Percentiles rank a stretch among this genome's conserved stretches.
phyloP scores from a whole-genome alignment of 2,888 invertebrate genomes.

The Caenorhabditis angaria region DNA sequence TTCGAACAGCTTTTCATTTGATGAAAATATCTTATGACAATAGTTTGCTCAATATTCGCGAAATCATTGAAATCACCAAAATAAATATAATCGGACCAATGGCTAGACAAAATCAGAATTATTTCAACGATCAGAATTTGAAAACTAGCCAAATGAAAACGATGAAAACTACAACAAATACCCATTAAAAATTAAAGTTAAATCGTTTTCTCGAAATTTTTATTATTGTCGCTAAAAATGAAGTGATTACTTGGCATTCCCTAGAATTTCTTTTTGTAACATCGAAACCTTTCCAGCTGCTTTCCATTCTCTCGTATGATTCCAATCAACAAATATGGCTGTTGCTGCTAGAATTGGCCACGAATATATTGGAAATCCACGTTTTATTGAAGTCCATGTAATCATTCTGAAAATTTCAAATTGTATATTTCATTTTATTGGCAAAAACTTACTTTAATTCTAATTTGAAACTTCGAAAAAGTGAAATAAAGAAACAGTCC shows the following conservation, averaged over 20 bases:
- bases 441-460: no score
- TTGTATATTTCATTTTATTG: no score
- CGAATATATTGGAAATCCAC: slow-evolving; percentile 53
- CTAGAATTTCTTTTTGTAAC: slow-evolving; percentile 54
- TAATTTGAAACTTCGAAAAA: no score
- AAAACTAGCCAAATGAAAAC: slow-evolving; percentile 20
- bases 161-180: slow-evolving; percentile 22
- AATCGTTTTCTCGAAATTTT: background rate
- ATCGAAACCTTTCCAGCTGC: slow-evolving; percentile 53
- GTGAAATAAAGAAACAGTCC: no score
- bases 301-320: slow-evolving; percentile 67
- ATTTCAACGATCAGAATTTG: background rate
- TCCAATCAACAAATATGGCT: slow-evolving; percentile 68
- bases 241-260: slow-evolving; percentile 14
- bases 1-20: slow-evolving; percentile 29
- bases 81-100: slow-evolving; percentile 27
- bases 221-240: slow-evolving; percentile 10
- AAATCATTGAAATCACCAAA: slow-evolving; percentile 17
- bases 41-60: slow-evolving; percentile 16
- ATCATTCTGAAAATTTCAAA: background rate
- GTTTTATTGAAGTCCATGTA: slow-evolving; percentile 45
- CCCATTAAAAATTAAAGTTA: background rate
- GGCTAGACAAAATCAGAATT: slow-evolving; percentile 31
- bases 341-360: slow-evolving; percentile 60
- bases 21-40: slow-evolving; percentile 37